Base-by-base conservation (phyloP, 2,113 vertebrate genomes). In the Psittacula cyanocephala region DNA sequence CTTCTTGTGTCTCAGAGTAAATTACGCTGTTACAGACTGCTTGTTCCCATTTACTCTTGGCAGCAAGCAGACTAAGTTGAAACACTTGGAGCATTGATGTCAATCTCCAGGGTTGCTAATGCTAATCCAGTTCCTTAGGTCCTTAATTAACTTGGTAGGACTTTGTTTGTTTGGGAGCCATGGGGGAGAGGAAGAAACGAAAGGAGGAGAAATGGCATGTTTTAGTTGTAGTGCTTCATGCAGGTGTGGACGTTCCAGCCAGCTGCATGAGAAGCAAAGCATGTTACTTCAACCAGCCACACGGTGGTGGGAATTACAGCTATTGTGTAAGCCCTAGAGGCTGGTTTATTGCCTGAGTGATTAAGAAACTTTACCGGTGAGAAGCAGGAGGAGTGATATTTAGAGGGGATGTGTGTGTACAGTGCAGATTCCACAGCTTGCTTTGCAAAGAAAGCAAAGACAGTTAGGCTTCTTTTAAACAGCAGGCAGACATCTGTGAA, bases 191-290 rank as follows among this genome's bases (percentile, higher is more conserved):
- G 35, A 28, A 41, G 67, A 78, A 75, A 27, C 27, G 33, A 0
- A 10, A 86, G 78, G 47, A 89, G 27, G 43, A 39, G 35, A 78
- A 86, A 70, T 60, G 13, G 8, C 11, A 7, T 35, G 7, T 57
- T 76, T 72, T 67, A 65, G 37, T 35, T 63, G 49, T 49, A 68
- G 70, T 15, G 8, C 37, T 68, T 92, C 3, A 0, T n/a, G 59
- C 46, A 15, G 0, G 1, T 44, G 27, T 78, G 55, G 52, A 39
- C 0, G 0, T 49, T 74, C 44, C 4, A 6, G 57, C 47, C 50
- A 81, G 33, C 25, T 37, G 17, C 23, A 24, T 46, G 46, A 78
- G 74, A 68, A 64, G 28, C 20, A 89, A 86, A 95, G 44, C 0
- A 0, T 17, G 31, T 86, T 76, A 75, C 55, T 39, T 89, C 77